Conservation (phyloP, 2,888 invertebrate genomes). For the Tipula vernalis region DNA sequence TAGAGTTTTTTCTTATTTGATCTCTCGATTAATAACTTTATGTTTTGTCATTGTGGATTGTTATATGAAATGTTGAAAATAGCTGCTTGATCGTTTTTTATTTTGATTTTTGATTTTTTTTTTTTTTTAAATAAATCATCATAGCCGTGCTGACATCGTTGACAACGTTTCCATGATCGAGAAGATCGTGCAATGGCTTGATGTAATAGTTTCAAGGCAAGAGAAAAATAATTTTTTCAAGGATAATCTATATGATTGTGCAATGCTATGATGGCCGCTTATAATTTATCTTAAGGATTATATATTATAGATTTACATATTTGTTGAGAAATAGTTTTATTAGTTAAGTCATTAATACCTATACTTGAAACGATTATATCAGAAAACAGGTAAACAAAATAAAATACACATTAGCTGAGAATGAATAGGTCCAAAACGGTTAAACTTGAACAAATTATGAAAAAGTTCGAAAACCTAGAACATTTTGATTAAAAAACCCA, state of each 20-base stretch:
- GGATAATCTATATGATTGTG: background rate
- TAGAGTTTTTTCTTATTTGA: background rate
- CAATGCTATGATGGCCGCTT: background rate
- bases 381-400: too few relatives aligned
- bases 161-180: background rate
- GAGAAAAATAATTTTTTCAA: background rate
- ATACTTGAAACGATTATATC: too few relatives aligned
- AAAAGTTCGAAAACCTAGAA: too few relatives aligned
- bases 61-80: too few relatives aligned
- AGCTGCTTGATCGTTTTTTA: background rate
- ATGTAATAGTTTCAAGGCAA: background rate
- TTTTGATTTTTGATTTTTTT: background rate
- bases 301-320: too few relatives aligned
- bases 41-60: background rate
- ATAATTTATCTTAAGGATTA: too few relatives aligned
- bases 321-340: too few relatives aligned
- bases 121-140: background rate
- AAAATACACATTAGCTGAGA: too few relatives aligned
- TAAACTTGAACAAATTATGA: too few relatives aligned
- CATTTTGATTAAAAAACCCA: too few relatives aligned
- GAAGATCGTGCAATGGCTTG: background rate
- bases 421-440: too few relatives aligned
- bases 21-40: background rate
- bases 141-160: background rate
- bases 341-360: too few relatives aligned